phyloP scores from a whole-genome alignment of 2,113 vertebrate species.

The Neotoma lepida region DNA sequence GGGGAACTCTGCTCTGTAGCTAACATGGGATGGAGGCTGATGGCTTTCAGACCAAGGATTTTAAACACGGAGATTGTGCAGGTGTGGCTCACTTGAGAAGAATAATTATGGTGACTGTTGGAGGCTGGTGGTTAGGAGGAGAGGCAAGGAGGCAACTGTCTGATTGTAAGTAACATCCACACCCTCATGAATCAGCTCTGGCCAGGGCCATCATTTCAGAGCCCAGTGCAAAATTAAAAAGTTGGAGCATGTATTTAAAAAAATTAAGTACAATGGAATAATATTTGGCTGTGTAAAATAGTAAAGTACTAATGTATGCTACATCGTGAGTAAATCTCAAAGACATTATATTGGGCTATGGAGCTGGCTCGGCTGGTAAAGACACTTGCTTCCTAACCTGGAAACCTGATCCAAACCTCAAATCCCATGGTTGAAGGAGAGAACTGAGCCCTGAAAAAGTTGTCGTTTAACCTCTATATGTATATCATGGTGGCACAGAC shows the following conservation, averaged over 20 bases:
- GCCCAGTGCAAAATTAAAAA: background rate
- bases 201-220: slow-evolving; percentile 6
- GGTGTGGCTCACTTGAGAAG: background rate
- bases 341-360: background rate
- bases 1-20: background rate
- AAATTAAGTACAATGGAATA: background rate
- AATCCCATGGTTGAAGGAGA: background rate
- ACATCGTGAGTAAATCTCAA: background rate
- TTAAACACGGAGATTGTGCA: background rate
- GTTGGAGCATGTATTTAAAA: background rate
- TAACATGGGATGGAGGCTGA: accelerated
- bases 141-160: background rate
- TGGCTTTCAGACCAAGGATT: background rate
- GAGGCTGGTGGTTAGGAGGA: background rate
- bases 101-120: background rate
- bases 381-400: background rate
- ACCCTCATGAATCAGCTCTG: background rate
- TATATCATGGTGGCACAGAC: background rate
- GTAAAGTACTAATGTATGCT: too few relatives aligned
- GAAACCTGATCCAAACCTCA: background rate
- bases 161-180: too few relatives aligned
- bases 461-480: background rate
- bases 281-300: background rate
- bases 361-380: background rate
- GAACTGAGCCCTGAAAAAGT: background rate